Conservation (phyloP, 2,797 vertebrate genomes). For the Rhyacichthys aspro region DNA sequence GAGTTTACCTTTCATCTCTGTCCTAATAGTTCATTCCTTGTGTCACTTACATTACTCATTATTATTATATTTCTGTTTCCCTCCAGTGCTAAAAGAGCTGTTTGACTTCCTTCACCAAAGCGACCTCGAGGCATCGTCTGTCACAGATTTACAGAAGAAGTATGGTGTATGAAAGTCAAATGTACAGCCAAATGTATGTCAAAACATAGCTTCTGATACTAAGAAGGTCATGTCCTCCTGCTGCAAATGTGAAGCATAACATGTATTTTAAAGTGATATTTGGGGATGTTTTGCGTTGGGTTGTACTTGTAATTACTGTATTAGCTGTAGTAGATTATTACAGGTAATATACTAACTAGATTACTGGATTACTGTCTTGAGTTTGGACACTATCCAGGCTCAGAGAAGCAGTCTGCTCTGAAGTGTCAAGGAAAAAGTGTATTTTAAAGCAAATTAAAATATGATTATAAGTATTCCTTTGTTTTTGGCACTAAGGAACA, state of each 20-base stretch:
- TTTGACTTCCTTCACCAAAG: conserved; percentile 85
- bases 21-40: too few relatives aligned
- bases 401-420: too few relatives aligned
- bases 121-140: conserved; percentile 71
- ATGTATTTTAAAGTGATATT: neutral
- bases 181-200: neutral
- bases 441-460: too few relatives aligned
- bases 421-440: too few relatives aligned
- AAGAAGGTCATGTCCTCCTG: neutral
- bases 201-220: conserved; percentile 10
- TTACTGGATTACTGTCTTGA: too few relatives aligned
- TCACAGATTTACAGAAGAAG: conserved; percentile 85
- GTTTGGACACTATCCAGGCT: too few relatives aligned
- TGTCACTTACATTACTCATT: neutral
- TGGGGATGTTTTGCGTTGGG: neutral
- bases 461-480: too few relatives aligned
- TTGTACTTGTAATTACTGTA: too few relatives aligned
- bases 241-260: neutral
- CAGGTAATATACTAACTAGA: too few relatives aligned
- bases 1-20: neutral
- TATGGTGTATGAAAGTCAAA: conserved; percentile 80
- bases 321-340: too few relatives aligned
- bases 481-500: too few relatives aligned
- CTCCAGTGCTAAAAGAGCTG: conserved; percentile 84
- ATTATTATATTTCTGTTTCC: neutral